A percentile compares a stretch with the other conserved stretches of the same genome.
These are phyloP conservation scores for Fopius arisanus DNA, from an alignment of 1,140 invertebrate species.

Conservation along the genomic window DNA sequence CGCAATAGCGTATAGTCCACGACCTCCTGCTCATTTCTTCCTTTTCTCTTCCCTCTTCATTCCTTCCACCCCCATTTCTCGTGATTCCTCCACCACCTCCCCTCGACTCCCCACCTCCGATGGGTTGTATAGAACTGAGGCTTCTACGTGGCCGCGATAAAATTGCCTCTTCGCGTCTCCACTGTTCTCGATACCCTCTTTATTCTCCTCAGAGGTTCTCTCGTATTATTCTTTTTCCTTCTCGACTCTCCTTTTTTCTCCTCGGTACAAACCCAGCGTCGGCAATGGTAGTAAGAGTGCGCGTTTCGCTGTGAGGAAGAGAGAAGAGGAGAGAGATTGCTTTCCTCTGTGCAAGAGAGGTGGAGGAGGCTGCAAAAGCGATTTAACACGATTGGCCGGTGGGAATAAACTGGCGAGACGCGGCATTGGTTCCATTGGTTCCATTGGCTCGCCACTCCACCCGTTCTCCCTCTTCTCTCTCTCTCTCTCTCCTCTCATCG, in stretches of 20 bases:
- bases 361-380: constrained; percentile 52
- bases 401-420: constrained; percentile 61
- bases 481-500: neutral
- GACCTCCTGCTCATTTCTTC: neutral
- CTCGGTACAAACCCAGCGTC: neutral
- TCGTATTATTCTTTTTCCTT: constrained; percentile 12
- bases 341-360: constrained; percentile 17
- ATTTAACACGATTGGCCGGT: constrained; percentile 65
- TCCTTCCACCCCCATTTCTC: constrained; percentile 27
- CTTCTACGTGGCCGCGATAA: constrained; percentile 37
- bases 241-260: constrained; percentile 5
- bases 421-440: constrained; percentile 62
- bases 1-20: constrained; percentile 39
- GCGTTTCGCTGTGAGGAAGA: neutral
- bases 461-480: neutral
- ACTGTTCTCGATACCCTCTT: constrained; percentile 41
- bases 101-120: too few species aligned
- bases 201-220: constrained; percentile 25
- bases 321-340: neutral
- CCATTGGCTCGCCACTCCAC: constrained; percentile 53
- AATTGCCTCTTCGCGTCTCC: constrained; percentile 45
- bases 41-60: constrained; percentile 9
- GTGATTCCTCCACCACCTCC: neutral
- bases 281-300: neutral
- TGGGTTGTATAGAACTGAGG: constrained; percentile 16